A percentile compares a stretch with the other conserved stretches of the same genome.
Evolutionary conservation across 2,797 vertebrate genomes (phyloP).

Genomic region (Bradypodion pumilum): DNA sequence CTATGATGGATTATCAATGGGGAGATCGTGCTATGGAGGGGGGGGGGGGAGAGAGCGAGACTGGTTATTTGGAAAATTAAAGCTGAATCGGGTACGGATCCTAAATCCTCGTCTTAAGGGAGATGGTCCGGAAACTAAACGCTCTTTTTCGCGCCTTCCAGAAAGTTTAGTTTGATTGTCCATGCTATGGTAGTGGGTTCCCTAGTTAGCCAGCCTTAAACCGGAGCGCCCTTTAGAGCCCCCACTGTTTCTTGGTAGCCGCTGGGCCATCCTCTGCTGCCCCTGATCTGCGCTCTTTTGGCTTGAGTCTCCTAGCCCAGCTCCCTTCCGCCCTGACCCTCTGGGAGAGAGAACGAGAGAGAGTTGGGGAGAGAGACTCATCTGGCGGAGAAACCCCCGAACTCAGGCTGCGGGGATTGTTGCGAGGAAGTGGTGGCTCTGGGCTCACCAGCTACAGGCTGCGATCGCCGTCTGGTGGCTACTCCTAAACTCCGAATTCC

Average conservation of each 20-base stretch:
- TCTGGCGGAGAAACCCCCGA: not conserved
- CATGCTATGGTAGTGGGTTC: rapidly evolving
- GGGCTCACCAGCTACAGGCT: conserved; percentile 49
- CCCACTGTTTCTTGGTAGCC: not conserved
- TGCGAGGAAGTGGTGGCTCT: not conserved
- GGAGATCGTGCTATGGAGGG: no score
- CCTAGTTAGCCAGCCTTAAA: rapidly evolving
- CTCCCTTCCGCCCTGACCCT: not conserved
- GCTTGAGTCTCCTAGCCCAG: not conserved
- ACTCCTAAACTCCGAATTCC: not conserved
- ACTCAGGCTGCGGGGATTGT: not conserved
- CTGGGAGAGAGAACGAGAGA: not conserved
- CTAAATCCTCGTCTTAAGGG: not conserved
- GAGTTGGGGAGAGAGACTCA: not conserved
- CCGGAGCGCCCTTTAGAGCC: not conserved
- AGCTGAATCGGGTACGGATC: not conserved
- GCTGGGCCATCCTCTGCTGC: no score
- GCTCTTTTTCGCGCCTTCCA: rapidly evolving
- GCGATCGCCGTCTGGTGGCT: conserved; percentile 92
- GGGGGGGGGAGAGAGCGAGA: no score
- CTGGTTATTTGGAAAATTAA: not conserved
- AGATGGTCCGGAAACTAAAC: not conserved
- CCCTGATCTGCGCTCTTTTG: not conserved
- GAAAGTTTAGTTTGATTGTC: not conserved
- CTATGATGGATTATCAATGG: not conserved